Percentiles rank a stretch among this genome's conserved stretches.
Conservation (phyloP, 2,797 vertebrate species). For the Clarias pachynema region DNA sequence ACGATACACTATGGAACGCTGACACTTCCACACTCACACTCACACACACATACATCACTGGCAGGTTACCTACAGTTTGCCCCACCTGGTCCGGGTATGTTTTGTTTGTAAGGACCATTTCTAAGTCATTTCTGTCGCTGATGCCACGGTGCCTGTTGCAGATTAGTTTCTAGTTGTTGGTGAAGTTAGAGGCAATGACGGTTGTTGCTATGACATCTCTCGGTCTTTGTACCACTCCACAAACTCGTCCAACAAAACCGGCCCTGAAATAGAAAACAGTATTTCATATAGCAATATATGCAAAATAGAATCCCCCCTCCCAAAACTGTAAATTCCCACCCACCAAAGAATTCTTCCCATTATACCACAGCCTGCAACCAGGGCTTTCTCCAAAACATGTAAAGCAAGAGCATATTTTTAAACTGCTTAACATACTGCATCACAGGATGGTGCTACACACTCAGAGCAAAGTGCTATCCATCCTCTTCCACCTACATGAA, state of each 20-base stretch:
- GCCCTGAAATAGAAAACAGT: constrained; percentile 80
- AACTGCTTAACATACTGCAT: background rate
- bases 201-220: constrained; percentile 92
- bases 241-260: constrained; percentile 98
- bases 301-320: background rate
- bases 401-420: background rate
- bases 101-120: constrained; percentile 70
- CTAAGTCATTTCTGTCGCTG: constrained; percentile 87
- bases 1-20: constrained; percentile 58
- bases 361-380: background rate
- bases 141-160: constrained; percentile 63
- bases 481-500: background rate
- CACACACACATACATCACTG: constrained; percentile 56
- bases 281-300: background rate
- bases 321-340: background rate
- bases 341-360: background rate
- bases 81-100: constrained; percentile 64
- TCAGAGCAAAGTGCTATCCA: background rate
- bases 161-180: constrained; percentile 53
- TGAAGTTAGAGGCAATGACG: constrained; percentile 61
- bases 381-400: background rate
- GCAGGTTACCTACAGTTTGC: constrained; percentile 66
- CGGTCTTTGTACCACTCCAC: constrained; percentile 99
- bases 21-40: constrained; percentile 56
- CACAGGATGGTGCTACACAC: background rate